phyloP scores from a whole-genome alignment of 2,797 vertebrate species.

The Todus mexicanus region DNA sequence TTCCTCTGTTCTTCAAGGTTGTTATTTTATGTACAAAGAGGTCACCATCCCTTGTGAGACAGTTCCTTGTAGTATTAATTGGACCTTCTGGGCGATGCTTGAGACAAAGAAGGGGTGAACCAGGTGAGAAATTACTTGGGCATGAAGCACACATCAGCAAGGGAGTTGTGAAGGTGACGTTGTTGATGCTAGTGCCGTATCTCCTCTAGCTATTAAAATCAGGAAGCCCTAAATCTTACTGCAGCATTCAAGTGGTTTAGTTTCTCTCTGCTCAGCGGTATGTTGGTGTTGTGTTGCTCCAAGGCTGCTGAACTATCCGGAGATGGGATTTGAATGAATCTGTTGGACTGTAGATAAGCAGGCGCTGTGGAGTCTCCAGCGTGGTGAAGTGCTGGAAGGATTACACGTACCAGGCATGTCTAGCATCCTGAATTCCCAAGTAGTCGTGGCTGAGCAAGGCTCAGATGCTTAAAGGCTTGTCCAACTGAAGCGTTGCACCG shows the following conservation, averaged over 20 bases:
- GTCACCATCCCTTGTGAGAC: neutral
- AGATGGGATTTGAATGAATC: neutral
- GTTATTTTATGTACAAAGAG: neutral
- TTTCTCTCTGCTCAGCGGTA: neutral
- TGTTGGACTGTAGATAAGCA: neutral
- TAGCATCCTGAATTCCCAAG: neutral
- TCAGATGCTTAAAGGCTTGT: neutral
- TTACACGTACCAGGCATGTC: rapidly evolving
- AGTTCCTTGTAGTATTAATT: neutral
- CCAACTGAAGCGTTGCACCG: neutral
- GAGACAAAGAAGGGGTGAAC: neutral
- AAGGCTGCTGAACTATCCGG: neutral
- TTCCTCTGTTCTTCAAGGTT: neutral
- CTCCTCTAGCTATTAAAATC: neutral
- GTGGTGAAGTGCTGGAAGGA: neutral
- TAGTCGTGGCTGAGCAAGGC: neutral
- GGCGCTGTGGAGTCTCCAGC: neutral
- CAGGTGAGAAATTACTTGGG: neutral
- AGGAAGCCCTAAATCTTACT: neutral
- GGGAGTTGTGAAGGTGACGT: neutral
- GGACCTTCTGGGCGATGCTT: neutral
- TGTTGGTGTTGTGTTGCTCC: neutral
- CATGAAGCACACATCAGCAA: neutral
- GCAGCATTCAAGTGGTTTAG: neutral
- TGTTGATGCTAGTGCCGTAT: neutral